Base-by-base conservation (phyloP, 92 coral and sea anemone genomes). In the Bergia sp. region DNA sequence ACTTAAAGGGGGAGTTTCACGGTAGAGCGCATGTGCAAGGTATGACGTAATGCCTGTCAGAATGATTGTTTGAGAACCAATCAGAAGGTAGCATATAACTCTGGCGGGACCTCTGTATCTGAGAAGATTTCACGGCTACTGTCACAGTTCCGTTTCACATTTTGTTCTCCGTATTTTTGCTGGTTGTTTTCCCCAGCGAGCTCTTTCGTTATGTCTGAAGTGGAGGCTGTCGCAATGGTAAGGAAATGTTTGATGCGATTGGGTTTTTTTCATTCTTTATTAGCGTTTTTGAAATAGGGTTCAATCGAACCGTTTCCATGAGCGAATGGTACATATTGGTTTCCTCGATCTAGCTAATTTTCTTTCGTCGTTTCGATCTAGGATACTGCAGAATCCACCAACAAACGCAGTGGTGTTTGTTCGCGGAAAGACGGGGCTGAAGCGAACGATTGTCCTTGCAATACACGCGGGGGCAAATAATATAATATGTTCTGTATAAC, bases 1-100 rank as follows among this genome's bases (percentile, higher is more conserved):
- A 12, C 69, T 71, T 71, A 71, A 71, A 71, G 76, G 42, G 18
- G 18, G 42, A 72, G 76, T 72, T 72, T 72, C 76, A 72, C 76
- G 76, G 76, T 37, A 23, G 13, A 23, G 41, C 76, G 76, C 76
- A 72, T 36, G 76, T 72, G 76, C 8, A 29, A 6, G 41, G 0
- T 72, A 72, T 72, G 76, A 72, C 76, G 42, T 72, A 72, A 72
- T 72, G 13, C 1, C 40, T 11, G 36, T 72, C 16, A 7, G 4
- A 1, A 0, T 18, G 7, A 20, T 15, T 20, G 23, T 61, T 0
- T 18, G 5, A 18, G 69, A 16, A 61, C 69, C 69, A 61, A 61
- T 61, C 29, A 61, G 29, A 18, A 61, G 6, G 69, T 15, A 61
- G 29, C 69, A 21, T 61, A 18, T 61, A 0, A 61, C 1, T 0